A percentile compares a stretch with the other conserved stretches of the same genome.
phyloP scores from a whole-genome alignment of 2,888 invertebrate genomes.

The Lypha dubia region DNA sequence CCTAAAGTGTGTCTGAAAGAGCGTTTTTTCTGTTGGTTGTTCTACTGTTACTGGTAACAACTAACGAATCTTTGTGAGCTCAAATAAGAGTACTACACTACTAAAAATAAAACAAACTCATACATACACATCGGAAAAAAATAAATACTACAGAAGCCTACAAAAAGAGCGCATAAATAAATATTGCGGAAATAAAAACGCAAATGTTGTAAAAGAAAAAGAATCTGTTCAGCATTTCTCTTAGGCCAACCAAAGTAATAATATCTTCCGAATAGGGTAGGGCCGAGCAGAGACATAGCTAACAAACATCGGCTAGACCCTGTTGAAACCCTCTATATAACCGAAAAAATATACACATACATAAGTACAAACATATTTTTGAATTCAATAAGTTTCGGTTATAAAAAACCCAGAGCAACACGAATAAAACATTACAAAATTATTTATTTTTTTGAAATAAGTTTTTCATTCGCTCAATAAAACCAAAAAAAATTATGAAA shows the following conservation, averaged over 20 bases:
- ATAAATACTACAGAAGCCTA: not conserved
- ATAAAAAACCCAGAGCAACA: slow-evolving; percentile 37
- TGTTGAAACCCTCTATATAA: not conserved
- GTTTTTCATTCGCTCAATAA: slow-evolving; percentile 22
- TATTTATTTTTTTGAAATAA: too few relatives aligned
- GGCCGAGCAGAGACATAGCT: too few relatives aligned
- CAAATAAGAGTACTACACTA: slow-evolving; percentile 41
- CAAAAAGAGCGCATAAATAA: not conserved
- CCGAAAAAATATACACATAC: too few relatives aligned
- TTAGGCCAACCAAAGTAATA: too few relatives aligned
- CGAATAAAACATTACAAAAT: slow-evolving; percentile 46
- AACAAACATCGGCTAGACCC: not conserved
- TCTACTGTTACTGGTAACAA: slow-evolving; percentile 46
- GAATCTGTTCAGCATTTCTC: too few relatives aligned
- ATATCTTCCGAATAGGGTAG: too few relatives aligned
- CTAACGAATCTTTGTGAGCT: slow-evolving; percentile 62
- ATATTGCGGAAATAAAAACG: too few relatives aligned
- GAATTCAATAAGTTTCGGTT: slow-evolving; percentile 67
- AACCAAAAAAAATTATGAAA: slow-evolving; percentile 45
- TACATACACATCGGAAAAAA: not conserved
- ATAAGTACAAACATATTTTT: not conserved
- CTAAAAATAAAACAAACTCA: not conserved
- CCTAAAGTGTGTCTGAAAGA: not conserved
- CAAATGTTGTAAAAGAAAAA: too few relatives aligned
- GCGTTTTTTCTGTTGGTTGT: not conserved